A percentile compares a stretch with the other conserved stretches of the same genome.
These are phyloP conservation scores for Gonatopus flavifemur DNA, from an alignment of 1,140 invertebrate species.

Conservation along the genomic window DNA sequence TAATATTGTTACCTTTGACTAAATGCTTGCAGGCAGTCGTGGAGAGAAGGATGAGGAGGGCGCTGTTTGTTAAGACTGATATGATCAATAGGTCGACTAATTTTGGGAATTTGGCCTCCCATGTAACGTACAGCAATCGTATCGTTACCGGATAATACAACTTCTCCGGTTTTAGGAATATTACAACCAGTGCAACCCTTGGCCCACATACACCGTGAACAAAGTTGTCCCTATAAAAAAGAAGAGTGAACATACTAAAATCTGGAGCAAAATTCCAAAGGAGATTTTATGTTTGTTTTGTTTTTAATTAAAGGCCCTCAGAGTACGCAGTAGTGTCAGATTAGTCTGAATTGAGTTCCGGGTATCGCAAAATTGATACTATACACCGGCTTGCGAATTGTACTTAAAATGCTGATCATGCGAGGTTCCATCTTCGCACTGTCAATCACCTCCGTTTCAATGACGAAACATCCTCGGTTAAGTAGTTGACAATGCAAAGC, in stretches of 20 bases:
- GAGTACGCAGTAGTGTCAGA: constrained; percentile 49
- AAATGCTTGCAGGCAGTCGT: constrained; percentile 72
- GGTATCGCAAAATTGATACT: too few relatives aligned
- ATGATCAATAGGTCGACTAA: constrained; percentile 47
- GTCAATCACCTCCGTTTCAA: constrained; percentile 42
- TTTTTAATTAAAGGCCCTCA: constrained; percentile 39
- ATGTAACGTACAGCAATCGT: constrained; percentile 63
- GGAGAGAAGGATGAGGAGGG: constrained; percentile 60
- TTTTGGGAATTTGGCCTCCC: constrained; percentile 45
- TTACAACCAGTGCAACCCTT: constrained; percentile 66
- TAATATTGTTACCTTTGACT: constrained; percentile 61
- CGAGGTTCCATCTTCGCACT: constrained; percentile 49
- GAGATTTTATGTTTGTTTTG: neutral
- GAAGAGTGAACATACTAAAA: too few relatives aligned
- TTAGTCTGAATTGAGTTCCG: constrained; percentile 60
- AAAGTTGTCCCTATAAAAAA: constrained; percentile 61
- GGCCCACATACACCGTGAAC: constrained; percentile 66
- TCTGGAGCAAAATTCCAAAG: neutral
- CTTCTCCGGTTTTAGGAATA: constrained; percentile 56
- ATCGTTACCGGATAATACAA: constrained; percentile 62
- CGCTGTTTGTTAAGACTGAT: constrained; percentile 54
- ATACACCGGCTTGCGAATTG: constrained; percentile 50
- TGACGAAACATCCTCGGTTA: constrained; percentile 41
- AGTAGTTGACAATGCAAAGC: constrained; percentile 38
- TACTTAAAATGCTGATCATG: constrained; percentile 53